Conservation (phyloP, 2,888 invertebrate genomes). For the Dryococelus australis region DNA sequence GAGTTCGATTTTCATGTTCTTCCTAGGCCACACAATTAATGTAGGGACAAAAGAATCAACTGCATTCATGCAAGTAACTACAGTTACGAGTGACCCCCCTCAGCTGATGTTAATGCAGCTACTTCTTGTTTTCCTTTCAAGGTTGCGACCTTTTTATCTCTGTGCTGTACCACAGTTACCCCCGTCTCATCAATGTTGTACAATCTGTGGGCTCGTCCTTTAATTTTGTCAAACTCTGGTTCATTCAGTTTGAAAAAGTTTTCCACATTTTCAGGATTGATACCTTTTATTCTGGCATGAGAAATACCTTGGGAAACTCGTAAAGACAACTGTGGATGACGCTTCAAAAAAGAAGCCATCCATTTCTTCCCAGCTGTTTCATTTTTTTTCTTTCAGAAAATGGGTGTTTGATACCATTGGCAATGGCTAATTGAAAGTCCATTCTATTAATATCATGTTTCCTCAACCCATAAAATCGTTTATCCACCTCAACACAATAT, state of each 20-base stretch:
- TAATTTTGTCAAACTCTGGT: not conserved
- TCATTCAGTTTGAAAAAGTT: not conserved
- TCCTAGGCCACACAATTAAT: no score
- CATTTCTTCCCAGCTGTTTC: no score
- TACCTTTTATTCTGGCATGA: not conserved
- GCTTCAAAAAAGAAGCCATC: no score
- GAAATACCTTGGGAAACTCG: not conserved
- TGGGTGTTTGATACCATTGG: not conserved
- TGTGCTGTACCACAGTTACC: no score
- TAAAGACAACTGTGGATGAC: not conserved
- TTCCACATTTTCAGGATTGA: not conserved
- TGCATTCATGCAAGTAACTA: no score
- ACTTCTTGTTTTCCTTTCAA: not conserved
- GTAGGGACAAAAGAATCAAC: no score
- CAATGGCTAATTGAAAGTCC: not conserved
- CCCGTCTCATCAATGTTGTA: no score
- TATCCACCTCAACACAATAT: no score
- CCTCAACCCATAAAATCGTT: no score
- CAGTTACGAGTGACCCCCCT: no score
- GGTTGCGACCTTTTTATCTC: not conserved
- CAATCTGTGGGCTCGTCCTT: not conserved
- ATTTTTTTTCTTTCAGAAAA: no score
- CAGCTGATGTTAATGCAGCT: slow-evolving; percentile 12
- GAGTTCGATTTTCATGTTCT: no score
- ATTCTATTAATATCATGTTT: not conserved